Evolutionary conservation across 2,113 vertebrate genomes (phyloP), one percentile per base, ranked within the genome.

Genomic region (Ptilorrhoa leucosticta): DNA sequence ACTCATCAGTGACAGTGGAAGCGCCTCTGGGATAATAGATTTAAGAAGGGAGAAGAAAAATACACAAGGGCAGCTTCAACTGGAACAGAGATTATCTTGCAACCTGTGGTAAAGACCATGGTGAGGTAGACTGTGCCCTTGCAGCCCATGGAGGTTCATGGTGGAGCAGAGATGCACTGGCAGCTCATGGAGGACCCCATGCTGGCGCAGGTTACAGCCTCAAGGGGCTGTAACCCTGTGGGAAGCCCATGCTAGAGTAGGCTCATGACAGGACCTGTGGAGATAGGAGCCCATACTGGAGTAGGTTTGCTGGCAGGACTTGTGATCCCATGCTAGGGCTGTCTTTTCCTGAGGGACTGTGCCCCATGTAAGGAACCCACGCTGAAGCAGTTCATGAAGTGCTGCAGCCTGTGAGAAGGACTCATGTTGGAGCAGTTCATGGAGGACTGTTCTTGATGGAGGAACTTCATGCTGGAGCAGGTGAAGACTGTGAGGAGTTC

Each of bases 131-230:
- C 50, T 33, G 28, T 57, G 17, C 5, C 28, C 9, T 24, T 76
- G 31, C 13, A 58, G 44, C 26, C 51, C 13, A 2, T 8, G 48
- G 56, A 83, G 35, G 24, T 40, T 11, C 18, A 1, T 24, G 44
- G 10, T 16, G 9, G 27, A 45, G 27, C 81, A 45, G 27, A 37
- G 40, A 45, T 0, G 2, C 37, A n/a, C 30, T 1, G 1, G 30
- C 31, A 44, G 33, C 27, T 35, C n/a, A 7, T 31, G 27, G 39
- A 47, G 50, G 50, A 24, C 11, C 19, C 48, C 5, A 6, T 44
- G 48, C 31, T 54, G 76, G 37, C 42, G 24, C 54, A 60, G 65
- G 18, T 35, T 54, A 16, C 23, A 63, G 23, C 45, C 30, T 20
- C 16, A 50, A 21, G 28, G 35, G 13, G 35, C 35, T 60, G 12